Evolutionary conservation across 1,140 invertebrate species (phyloP).

Genomic region (Amphibalanus amphitrite): DNA sequence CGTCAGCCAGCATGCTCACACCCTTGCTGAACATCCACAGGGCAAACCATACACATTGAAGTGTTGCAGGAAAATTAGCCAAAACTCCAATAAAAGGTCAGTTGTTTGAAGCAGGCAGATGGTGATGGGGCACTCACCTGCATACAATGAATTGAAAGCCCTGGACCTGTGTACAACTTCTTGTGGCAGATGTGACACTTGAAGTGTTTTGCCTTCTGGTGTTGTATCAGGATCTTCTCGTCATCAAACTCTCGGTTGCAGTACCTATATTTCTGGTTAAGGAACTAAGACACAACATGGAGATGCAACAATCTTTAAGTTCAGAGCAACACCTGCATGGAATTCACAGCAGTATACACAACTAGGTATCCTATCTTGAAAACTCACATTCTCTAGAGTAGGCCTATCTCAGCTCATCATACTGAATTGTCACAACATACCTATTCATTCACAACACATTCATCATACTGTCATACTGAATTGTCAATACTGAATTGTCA

Average conservation of each 20-base stretch:
- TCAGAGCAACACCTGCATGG: too few species aligned
- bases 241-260: constrained; percentile 99
- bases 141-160: constrained; percentile 98
- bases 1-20: neutral
- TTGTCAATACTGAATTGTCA: too few species aligned
- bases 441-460: too few species aligned
- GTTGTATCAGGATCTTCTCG: constrained; percentile 99
- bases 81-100: too few species aligned
- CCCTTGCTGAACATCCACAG: neutral
- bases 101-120: too few species aligned
- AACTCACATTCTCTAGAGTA: too few species aligned
- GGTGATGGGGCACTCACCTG: constrained; percentile 48
- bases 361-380: too few species aligned
- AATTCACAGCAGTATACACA: too few species aligned
- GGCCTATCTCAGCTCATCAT: too few species aligned
- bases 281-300: neutral
- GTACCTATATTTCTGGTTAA: constrained; percentile 48
- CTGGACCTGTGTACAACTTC: constrained; percentile 95
- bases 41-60: neutral
- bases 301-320: too few species aligned
- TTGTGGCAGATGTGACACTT: constrained; percentile 99
- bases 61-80: neutral
- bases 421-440: too few species aligned
- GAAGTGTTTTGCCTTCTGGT: constrained; percentile 99
- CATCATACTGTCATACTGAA: too few species aligned